These are phyloP conservation scores for Ageneiosus marmoratus DNA, from an alignment of 2,113 vertebrate species.

Conservation along the genomic window DNA sequence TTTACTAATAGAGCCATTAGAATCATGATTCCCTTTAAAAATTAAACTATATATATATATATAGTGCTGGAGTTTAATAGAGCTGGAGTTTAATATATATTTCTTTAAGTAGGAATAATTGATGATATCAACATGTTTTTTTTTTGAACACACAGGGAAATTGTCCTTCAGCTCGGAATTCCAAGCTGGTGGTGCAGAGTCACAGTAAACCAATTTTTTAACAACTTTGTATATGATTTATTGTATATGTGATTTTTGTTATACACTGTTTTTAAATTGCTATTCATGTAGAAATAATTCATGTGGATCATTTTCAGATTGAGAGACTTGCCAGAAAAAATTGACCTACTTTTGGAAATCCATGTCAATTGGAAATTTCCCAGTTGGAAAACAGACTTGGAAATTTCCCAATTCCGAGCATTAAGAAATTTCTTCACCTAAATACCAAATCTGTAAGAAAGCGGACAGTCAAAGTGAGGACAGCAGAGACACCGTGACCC, in stretches of 20 bases:
- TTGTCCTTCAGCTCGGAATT: not conserved
- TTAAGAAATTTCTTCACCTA: not conserved
- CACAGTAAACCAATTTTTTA: not conserved
- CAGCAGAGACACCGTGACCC: slow-evolving; percentile 1
- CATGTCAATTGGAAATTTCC: not conserved
- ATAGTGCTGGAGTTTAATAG: too few relatives aligned
- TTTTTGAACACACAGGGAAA: not conserved
- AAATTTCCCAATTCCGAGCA: not conserved
- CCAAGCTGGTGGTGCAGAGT: too few relatives aligned
- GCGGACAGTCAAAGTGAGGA: not conserved
- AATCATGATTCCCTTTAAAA: too few relatives aligned
- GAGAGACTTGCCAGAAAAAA: not conserved
- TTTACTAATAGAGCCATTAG: too few relatives aligned
- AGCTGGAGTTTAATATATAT: too few relatives aligned
- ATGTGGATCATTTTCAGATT: not conserved
- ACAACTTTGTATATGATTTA: too few relatives aligned
- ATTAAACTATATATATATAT: too few relatives aligned
- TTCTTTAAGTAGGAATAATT: not conserved
- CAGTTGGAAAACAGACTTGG: not conserved
- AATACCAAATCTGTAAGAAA: not conserved
- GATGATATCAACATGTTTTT: not conserved
- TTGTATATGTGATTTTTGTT: not conserved
- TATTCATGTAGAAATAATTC: not conserved
- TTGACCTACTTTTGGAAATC: not conserved
- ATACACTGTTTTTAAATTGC: not conserved